These are phyloP conservation scores for Damaliscus lunatus DNA, from an alignment of 2,113 vertebrate species.

Conservation along the genomic window DNA sequence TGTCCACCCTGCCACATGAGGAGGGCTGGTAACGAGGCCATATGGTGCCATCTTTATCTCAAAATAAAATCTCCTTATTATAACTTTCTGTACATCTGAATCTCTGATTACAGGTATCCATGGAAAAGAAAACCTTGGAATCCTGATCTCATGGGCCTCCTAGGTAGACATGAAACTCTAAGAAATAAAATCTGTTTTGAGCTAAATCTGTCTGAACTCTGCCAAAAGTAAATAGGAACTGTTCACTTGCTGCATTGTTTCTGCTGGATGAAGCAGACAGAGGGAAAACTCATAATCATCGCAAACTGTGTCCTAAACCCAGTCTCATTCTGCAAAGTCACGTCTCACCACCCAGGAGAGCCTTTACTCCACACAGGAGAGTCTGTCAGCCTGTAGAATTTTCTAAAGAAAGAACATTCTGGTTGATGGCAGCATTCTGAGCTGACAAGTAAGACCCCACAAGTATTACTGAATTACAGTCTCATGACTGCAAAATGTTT, in stretches of 20 bases:
- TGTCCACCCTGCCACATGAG: background rate
- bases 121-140: constrained; percentile 7
- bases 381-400: background rate
- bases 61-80: constrained; percentile 15
- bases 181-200: constrained; percentile 29
- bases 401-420: background rate
- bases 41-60: background rate
- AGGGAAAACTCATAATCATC: background rate
- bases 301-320: background rate
- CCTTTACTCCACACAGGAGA: background rate
- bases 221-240: constrained; percentile 13
- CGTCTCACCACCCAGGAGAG: background rate
- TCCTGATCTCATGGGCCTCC: background rate
- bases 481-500: background rate
- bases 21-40: background rate
- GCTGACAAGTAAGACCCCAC: background rate
- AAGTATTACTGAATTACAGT: background rate
- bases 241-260: background rate
- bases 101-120: background rate
- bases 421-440: background rate
- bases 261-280: background rate
- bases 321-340: background rate
- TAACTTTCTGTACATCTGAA: background rate
- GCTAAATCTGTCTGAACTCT: background rate
- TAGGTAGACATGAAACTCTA: background rate